phyloP scores from a whole-genome alignment of 2,888 invertebrate species.

The Drosophila lutescens region DNA sequence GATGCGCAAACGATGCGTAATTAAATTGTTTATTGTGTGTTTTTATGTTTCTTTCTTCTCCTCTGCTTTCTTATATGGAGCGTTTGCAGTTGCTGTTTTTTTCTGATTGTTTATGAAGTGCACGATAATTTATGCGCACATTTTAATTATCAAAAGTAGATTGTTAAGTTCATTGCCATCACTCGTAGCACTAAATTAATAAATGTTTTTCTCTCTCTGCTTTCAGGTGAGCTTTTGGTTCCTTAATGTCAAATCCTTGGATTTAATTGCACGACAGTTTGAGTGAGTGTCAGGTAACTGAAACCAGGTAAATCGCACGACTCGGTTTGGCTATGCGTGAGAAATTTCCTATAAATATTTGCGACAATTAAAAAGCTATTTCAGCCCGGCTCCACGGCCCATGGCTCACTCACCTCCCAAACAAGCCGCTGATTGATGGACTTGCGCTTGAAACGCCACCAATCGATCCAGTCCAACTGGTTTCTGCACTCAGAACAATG shows the following conservation, averaged over 20 bases:
- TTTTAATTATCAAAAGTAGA: constrained; percentile 40
- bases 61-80: constrained; percentile 35
- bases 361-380: constrained; percentile 53
- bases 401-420: constrained; percentile 35
- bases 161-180: constrained; percentile 43
- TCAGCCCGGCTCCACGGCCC: constrained; percentile 29
- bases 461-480: constrained; percentile 53
- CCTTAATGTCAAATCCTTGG: constrained; percentile 41
- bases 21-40: constrained; percentile 62
- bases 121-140: constrained; percentile 47
- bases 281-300: neutral
- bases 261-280: constrained; percentile 20
- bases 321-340: constrained; percentile 35
- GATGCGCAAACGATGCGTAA: constrained; percentile 50
- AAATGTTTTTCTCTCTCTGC: constrained; percentile 10
- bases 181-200: constrained; percentile 15
- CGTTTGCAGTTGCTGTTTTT: constrained; percentile 4
- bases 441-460: constrained; percentile 51
- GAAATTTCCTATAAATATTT: constrained; percentile 49
- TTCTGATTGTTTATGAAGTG: constrained; percentile 25
- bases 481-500: constrained; percentile 39
- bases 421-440: constrained; percentile 54
- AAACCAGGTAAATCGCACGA: constrained; percentile 33
- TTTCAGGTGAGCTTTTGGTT: constrained; percentile 39
- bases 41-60: constrained; percentile 49